Evolutionary conservation across 2,797 vertebrate species (phyloP).

Genomic region (Schizothorax lantsangensis): DNA sequence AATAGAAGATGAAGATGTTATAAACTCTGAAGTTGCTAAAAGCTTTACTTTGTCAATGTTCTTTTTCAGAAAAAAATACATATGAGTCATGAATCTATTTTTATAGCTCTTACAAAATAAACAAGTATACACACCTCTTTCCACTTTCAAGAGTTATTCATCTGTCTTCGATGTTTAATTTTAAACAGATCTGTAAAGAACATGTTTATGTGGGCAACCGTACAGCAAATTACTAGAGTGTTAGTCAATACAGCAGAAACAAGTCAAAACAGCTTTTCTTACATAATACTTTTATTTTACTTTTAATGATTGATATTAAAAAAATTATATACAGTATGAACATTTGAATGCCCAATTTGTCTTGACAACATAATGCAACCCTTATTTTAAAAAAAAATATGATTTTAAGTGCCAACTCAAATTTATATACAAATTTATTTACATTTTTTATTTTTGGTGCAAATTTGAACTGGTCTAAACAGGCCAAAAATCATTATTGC

Average conservation of each 20-base stretch:
- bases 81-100: background rate
- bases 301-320: background rate
- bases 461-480: background rate
- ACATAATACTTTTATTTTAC: background rate
- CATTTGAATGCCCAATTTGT: background rate
- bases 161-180: background rate
- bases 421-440: background rate
- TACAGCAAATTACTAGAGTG: background rate
- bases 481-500: background rate
- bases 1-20: background rate
- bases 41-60: background rate
- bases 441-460: no score
- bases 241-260: background rate
- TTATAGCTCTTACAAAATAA: conserved; percentile 11
- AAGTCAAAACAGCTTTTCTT: conserved; percentile 10
- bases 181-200: background rate
- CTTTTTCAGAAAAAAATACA: background rate
- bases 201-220: conserved; percentile 23
- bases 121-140: background rate
- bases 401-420: background rate
- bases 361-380: background rate
- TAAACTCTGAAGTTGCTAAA: background rate
- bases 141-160: background rate
- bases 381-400: background rate
- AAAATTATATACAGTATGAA: no score